Evolutionary conservation across 2,888 invertebrate species (phyloP), one percentile per base, ranked within the genome.

Genomic region (Mechanitis mazaeus): DNA sequence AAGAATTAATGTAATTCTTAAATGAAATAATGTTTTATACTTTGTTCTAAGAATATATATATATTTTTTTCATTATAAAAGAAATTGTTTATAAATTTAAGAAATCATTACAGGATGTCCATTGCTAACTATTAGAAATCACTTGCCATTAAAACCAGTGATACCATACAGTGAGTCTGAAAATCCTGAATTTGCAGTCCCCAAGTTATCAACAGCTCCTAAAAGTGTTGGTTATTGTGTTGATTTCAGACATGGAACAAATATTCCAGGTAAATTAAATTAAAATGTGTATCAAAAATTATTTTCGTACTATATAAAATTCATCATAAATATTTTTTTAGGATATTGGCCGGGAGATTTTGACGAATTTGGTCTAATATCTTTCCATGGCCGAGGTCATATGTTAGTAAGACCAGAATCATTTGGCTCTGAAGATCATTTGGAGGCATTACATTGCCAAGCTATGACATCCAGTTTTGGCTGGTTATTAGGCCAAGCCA

Each of bases 301-400:
- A 0, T 20, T 20, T 20, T 20, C 1, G 20, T 20, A 20, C 20
- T 33, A 3, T 47, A 1, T 6, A 38, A 38, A 42, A 59, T 6
- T 55, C 38, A 42, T 28, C 55, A 54, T 59, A 20, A 38, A 53
- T 54, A 56, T 35, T 55, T 28, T 85, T 87, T 56, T 72, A 94
- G 96, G 96, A 31, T 95, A 93, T 80, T 97, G 97, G 97, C 95
- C 96, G 28, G 96, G 95, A 11, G 95, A 95, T 75, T 75, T 81
- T 53, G 91, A 93, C 78, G 94, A 95, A 79, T 97, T 95, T 85
- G 96, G 96, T 1, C 76, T 94, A 7, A 67, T 98, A 33, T 95
- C 96, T 0, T 94, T 93, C 74, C 94, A 95, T 74, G 91, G 92
- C 11, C 87, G 94, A 53, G 93, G 93, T 12, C 91, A 94, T 73